Evolutionary conservation across 2,113 vertebrate species (phyloP).

Genomic region (Anser cygnoides): DNA sequence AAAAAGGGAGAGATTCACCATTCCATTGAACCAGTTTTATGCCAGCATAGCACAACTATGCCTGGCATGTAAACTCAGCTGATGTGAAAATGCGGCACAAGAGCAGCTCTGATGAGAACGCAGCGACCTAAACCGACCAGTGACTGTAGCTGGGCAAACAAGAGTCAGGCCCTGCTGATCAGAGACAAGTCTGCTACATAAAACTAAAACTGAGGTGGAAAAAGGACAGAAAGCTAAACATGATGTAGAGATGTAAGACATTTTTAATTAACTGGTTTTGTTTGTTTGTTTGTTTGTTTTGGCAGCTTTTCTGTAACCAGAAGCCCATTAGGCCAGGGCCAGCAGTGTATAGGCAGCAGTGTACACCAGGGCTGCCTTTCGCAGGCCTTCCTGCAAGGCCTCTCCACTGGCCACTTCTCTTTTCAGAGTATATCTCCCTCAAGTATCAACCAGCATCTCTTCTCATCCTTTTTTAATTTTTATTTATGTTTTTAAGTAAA

Average conservation of each 20-base stretch:
- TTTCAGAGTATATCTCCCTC: too few relatives aligned
- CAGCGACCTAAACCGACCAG: fast-evolving
- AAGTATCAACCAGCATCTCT: background rate
- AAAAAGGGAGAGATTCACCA: background rate
- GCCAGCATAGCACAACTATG: fast-evolving
- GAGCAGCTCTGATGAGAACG: fast-evolving
- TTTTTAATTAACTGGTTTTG: background rate
- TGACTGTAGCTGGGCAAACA: background rate
- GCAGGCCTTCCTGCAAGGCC: background rate
- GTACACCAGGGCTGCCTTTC: background rate
- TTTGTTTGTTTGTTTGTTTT: too few relatives aligned
- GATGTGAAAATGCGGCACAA: fast-evolving
- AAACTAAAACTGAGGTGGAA: background rate
- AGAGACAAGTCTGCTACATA: background rate
- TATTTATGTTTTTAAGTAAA: background rate
- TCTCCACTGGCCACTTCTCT: background rate
- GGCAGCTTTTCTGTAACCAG: background rate
- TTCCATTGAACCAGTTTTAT: background rate
- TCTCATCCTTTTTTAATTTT: background rate
- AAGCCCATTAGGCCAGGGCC: fast-evolving
- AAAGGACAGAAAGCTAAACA: background rate
- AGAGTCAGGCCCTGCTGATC: background rate
- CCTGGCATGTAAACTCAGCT: fast-evolving
- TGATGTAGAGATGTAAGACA: background rate
- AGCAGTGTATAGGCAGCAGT: background rate